A percentile compares a stretch with the other conserved stretches of the same genome.
Conservation (phyloP, 1,140 invertebrate genomes). For the Thaumatotibia leucotreta region DNA sequence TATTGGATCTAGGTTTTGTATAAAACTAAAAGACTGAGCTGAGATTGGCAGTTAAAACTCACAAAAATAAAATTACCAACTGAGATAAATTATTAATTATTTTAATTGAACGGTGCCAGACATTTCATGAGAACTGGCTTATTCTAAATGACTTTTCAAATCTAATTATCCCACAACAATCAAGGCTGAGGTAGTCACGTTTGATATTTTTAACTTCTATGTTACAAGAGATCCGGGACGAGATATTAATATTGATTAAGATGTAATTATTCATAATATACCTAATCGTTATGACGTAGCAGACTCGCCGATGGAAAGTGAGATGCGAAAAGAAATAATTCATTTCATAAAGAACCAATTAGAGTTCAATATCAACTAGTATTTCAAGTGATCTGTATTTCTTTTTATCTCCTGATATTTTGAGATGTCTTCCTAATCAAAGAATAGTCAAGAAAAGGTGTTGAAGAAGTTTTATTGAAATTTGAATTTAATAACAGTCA, state of each 20-base stretch:
- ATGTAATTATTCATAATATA: neutral
- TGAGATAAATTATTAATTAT: too few species aligned
- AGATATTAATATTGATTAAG: conserved; percentile 9
- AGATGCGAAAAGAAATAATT: too few species aligned
- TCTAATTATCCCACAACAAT: neutral
- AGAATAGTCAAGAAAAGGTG: neutral
- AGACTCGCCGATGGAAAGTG: too few species aligned
- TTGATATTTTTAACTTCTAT: conserved; percentile 2
- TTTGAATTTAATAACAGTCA: neutral
- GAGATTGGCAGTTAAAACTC: neutral
- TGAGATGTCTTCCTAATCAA: neutral
- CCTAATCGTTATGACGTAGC: neutral
- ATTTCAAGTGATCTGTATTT: too few species aligned
- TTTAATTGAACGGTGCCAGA: too few species aligned
- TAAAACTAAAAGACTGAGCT: neutral
- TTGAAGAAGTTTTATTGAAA: neutral
- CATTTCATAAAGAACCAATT: too few species aligned
- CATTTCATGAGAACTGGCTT: too few species aligned
- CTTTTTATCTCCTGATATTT: too few species aligned
- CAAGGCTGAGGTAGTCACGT: neutral
- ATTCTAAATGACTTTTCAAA: neutral
- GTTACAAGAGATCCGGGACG: neutral
- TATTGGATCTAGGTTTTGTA: neutral
- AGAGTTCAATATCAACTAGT: too few species aligned
- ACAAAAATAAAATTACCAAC: neutral